A percentile compares a stretch with the other conserved stretches of the same genome.
These are phyloP conservation scores for Microchirus variegatus DNA, from an alignment of 2,797 vertebrate species.

Conservation along the genomic window DNA sequence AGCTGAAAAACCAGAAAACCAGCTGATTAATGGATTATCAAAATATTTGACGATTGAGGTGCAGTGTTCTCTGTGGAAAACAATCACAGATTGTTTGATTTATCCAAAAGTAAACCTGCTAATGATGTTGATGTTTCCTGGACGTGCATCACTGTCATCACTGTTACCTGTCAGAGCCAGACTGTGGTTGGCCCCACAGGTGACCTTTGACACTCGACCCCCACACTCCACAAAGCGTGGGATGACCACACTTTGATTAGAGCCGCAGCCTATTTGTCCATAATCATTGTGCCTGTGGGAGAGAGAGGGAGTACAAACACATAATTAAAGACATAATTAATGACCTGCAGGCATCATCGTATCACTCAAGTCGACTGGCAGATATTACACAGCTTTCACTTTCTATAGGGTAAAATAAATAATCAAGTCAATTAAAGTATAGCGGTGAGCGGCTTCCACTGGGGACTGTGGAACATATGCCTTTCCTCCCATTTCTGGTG, in stretches of 20 bases:
- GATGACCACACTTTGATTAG: conserved; percentile 40
- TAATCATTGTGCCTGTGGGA: conserved; percentile 56
- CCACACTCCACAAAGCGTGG: conserved; percentile 56
- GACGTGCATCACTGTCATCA: conserved; percentile 16
- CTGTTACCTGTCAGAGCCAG: conserved; percentile 63
- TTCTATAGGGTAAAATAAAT: conserved; percentile 61
- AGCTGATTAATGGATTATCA: too few relatives aligned
- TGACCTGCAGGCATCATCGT: conserved; percentile 55
- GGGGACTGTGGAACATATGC: conserved; percentile 65
- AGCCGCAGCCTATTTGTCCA: conserved; percentile 56
- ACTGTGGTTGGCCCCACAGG: conserved; percentile 65
- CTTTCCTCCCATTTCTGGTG: conserved; percentile 49
- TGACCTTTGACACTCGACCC: conserved; percentile 58
- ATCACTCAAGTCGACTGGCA: conserved; percentile 35
- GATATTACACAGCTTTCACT: conserved; percentile 25
- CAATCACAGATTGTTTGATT: neutral
- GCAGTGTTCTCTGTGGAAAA: neutral
- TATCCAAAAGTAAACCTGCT: neutral
- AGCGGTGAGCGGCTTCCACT: conserved; percentile 55
- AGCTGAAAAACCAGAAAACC: neutral
- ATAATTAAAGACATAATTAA: conserved; percentile 67
- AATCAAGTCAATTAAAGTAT: conserved; percentile 57
- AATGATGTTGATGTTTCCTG: neutral
- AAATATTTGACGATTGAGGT: neutral
- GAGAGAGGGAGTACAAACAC: conserved; percentile 52